Conservation (phyloP, 1,140 invertebrate species). For the Drosophila eugracilis region DNA sequence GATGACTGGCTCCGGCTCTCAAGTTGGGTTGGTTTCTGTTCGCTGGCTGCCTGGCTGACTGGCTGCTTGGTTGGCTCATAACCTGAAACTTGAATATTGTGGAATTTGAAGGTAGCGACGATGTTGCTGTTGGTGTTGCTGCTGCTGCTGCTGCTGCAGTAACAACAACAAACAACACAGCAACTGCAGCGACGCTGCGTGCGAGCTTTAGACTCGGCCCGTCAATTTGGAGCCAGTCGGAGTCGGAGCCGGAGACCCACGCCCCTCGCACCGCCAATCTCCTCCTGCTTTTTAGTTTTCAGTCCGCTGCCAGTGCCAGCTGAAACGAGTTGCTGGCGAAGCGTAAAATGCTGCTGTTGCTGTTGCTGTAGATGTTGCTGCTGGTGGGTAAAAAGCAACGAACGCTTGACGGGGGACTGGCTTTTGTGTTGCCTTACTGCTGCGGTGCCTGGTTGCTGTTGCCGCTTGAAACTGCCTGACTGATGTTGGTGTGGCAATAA, state of each 20-base stretch:
- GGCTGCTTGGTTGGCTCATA: constrained; percentile 70
- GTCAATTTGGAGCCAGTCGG: constrained; percentile 76
- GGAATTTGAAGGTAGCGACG: constrained; percentile 81
- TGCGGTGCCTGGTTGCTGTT: constrained; percentile 18
- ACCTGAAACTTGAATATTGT: constrained; percentile 83
- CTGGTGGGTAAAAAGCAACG: constrained; percentile 67
- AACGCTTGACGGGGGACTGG: constrained; percentile 66
- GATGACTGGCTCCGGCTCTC: constrained; percentile 75
- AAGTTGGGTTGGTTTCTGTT: constrained; percentile 61
- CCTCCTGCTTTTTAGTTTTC: constrained; percentile 27
- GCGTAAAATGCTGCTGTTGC: constrained; percentile 62
- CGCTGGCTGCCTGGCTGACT: constrained; percentile 26
- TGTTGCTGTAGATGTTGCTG: constrained; percentile 48
- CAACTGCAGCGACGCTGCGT: constrained; percentile 68
- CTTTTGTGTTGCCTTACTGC: constrained; percentile 51
- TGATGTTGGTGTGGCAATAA: constrained; percentile 75
- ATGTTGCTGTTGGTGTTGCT: constrained; percentile 29
- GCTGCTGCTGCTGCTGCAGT: constrained; percentile 30
- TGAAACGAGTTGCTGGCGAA: constrained; percentile 81
- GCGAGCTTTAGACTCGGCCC: constrained; percentile 78
- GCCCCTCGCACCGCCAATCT: constrained; percentile 9
- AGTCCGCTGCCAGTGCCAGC: constrained; percentile 53
- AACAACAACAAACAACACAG: constrained; percentile 42
- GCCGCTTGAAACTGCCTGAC: constrained; percentile 49
- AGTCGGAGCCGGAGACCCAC: constrained; percentile 22